Evolutionary conservation across 2,797 vertebrate genomes (phyloP).

Genomic region (Sciurus carolinensis): DNA sequence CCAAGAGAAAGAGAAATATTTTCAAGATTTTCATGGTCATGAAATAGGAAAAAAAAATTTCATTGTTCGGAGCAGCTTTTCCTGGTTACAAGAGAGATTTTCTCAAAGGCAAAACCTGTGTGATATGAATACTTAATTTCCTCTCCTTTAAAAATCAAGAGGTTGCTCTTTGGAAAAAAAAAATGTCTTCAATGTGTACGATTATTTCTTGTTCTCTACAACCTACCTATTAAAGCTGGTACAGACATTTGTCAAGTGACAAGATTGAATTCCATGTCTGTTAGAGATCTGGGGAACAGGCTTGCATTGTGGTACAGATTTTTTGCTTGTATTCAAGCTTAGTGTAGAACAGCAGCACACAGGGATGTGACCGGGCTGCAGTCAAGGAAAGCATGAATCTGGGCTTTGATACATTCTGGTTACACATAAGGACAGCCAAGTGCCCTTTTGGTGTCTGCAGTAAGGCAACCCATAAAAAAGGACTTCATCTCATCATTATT

Average conservation of each 20-base stretch:
- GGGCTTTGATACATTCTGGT: conserved; percentile 23
- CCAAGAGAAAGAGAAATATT: neutral
- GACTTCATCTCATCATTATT: neutral
- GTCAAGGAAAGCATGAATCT: neutral
- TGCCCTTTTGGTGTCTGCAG: neutral
- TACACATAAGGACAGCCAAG: neutral
- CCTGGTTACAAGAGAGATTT: neutral
- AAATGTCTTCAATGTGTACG: neutral
- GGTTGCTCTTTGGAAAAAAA: neutral
- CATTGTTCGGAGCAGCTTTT: neutral
- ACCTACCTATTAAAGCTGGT: neutral
- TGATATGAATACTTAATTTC: conserved; percentile 30
- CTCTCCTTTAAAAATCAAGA: conserved; percentile 17
- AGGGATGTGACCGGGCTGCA: neutral
- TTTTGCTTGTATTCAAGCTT: neutral
- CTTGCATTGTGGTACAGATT: neutral
- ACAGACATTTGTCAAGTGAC: neutral
- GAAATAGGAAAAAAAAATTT: neutral
- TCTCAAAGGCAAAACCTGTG: neutral
- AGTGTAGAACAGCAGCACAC: neutral
- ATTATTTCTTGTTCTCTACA: conserved; percentile 35
- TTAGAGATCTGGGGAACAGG: neutral
- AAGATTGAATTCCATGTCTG: neutral
- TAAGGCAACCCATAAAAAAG: neutral
- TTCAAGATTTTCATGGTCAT: neutral